Conservation (phyloP, 2,797 vertebrate genomes). For the Tokudaia muenninki region DNA sequence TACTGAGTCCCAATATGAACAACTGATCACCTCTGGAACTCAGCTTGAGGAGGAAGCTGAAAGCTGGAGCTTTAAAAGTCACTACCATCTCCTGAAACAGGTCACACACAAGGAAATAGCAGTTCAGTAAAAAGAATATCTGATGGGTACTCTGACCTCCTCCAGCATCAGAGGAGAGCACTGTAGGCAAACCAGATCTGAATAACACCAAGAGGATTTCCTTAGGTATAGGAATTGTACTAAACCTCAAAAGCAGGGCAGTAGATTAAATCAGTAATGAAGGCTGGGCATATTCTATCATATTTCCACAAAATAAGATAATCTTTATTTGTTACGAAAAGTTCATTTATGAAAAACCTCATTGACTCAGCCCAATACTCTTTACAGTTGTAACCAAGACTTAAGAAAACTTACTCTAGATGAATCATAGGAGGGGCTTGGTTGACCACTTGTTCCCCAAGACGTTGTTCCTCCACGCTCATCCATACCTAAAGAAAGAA, state of each 20-base stretch:
- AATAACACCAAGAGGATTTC: constrained; percentile 22
- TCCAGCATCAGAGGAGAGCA: background rate
- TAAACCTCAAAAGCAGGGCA: background rate
- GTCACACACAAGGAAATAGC: constrained; percentile 14
- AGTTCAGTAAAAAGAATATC: background rate
- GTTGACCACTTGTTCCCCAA: constrained; percentile 96
- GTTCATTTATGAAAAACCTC: constrained; percentile 25
- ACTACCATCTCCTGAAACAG: constrained; percentile 36
- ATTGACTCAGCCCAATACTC: constrained; percentile 5
- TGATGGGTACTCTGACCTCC: background rate
- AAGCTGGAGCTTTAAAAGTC: background rate
- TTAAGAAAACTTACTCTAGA: constrained; percentile 93
- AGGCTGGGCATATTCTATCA: background rate
- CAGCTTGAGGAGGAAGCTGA: background rate
- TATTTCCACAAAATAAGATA: constrained; percentile 42
- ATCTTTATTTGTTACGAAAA: constrained; percentile 50
- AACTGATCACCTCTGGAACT: background rate
- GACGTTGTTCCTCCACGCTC: constrained; percentile 94
- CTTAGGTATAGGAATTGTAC: constrained; percentile 30
- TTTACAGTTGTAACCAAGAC: constrained; percentile 52
- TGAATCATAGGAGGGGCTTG: constrained; percentile 96
- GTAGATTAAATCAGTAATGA: constrained; percentile 16
- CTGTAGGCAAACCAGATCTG: background rate
- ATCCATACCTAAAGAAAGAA: constrained; percentile 94
- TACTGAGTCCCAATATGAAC: constrained; percentile 1